phyloP scores from a whole-genome alignment of 2,888 invertebrate genomes.

The Eupsilia transversa region DNA sequence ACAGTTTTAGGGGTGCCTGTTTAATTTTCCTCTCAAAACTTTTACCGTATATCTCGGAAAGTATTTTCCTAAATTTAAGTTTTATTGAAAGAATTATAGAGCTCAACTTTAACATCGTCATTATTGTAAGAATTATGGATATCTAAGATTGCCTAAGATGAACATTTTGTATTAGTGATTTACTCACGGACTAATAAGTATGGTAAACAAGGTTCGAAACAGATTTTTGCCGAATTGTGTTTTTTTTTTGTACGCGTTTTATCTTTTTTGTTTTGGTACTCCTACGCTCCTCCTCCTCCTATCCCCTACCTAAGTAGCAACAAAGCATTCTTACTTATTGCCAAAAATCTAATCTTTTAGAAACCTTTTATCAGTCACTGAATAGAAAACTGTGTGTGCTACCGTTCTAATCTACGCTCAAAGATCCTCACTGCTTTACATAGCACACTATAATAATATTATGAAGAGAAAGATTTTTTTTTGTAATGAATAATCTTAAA shows the following conservation, averaged over 20 bases:
- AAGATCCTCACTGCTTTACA: neutral
- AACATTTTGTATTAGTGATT: conserved; percentile 20
- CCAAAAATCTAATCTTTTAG: neutral
- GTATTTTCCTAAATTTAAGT: conserved; percentile 67
- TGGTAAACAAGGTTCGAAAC: neutral
- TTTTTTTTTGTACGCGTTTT: neutral
- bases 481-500: too few species aligned
- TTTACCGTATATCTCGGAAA: conserved; percentile 65
- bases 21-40: conserved; percentile 69
- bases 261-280: neutral
- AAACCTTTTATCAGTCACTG: too few species aligned
- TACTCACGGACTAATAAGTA: neutral
- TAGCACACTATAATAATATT: too few species aligned
- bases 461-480: too few species aligned
- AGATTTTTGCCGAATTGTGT: neutral
- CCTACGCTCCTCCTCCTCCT: too few species aligned
- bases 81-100: conserved; percentile 68
- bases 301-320: neutral
- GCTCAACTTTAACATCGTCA: conserved; percentile 55
- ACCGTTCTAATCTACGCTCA: neutral
- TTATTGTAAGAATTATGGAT: conserved; percentile 61
- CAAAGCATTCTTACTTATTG: neutral
- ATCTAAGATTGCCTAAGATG: conserved; percentile 33
- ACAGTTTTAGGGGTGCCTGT: conserved; percentile 64
- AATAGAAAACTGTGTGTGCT: neutral